Evolutionary conservation across 2,797 vertebrate species (phyloP).

Genomic region (Saxicola maurus): DNA sequence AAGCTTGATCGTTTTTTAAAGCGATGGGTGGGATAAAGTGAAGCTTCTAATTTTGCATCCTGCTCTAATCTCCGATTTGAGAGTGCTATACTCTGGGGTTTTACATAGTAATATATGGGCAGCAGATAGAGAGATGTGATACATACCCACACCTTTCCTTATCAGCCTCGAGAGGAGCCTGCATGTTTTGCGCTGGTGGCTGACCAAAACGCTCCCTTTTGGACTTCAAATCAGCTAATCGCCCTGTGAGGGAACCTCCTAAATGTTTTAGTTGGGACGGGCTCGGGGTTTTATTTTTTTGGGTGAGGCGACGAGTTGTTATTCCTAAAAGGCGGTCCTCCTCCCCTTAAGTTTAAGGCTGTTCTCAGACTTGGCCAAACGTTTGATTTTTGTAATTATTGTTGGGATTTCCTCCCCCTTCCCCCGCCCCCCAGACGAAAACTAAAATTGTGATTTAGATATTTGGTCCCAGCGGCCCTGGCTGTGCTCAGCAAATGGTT

Average conservation of each 20-base stretch:
- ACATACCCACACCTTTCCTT: not conserved
- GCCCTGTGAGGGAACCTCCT: not conserved
- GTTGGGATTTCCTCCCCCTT: not conserved
- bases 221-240: not conserved
- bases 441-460: constrained; percentile 78
- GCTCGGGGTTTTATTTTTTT: not conserved
- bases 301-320: not conserved
- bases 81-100: not conserved
- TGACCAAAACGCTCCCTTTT: not conserved
- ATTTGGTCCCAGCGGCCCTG: constrained; percentile 74
- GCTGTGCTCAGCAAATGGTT: constrained; percentile 74
- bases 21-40: not conserved
- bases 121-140: not conserved
- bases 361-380: constrained; percentile 59
- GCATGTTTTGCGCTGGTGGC: not conserved
- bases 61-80: not conserved
- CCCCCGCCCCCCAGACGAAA: not conserved
- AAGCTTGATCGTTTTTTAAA: constrained; percentile 14
- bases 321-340: not conserved
- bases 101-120: not conserved
- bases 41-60: constrained; percentile 13
- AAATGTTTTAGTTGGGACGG: not conserved
- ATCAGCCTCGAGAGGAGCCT: not conserved
- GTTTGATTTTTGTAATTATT: constrained; percentile 65
- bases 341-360: constrained; percentile 19